phyloP scores from a whole-genome alignment of 1,140 invertebrate species.

The Calephelis virginiensis region DNA sequence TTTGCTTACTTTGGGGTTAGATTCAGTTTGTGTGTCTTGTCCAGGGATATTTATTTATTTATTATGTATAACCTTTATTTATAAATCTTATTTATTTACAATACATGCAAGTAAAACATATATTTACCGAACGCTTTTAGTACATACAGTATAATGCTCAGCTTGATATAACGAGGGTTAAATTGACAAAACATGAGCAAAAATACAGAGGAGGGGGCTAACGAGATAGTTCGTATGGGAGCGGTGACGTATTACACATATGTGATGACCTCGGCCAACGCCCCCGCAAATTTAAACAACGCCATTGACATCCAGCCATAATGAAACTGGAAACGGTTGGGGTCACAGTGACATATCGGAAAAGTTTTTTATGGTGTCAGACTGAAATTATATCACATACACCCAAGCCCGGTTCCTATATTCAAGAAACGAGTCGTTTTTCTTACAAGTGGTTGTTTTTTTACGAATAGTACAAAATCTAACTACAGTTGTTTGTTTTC shows the following conservation, averaged over 20 bases:
- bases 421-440: no score
- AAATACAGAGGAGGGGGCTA: constrained; percentile 47
- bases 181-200: constrained; percentile 6
- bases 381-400: background rate
- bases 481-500: no score
- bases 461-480: no score
- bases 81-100: no score
- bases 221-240: constrained; percentile 58
- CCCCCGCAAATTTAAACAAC: constrained; percentile 53
- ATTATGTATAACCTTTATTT: no score
- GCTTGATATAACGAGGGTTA: background rate
- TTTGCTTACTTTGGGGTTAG: no score
- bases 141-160: background rate
- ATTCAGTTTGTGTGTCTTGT: no score
- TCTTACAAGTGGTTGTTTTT: no score
- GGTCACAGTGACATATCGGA: constrained; percentile 4
- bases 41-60: no score
- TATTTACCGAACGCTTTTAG: background rate
- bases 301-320: constrained; percentile 43
- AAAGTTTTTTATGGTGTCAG: background rate
- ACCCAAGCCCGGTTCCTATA: no score
- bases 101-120: background rate
- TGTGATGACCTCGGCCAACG: constrained; percentile 50
- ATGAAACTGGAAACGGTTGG: constrained; percentile 27
- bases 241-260: constrained; percentile 45